Conservation (phyloP, 2,888 invertebrate genomes). For the Carcina quercana region DNA sequence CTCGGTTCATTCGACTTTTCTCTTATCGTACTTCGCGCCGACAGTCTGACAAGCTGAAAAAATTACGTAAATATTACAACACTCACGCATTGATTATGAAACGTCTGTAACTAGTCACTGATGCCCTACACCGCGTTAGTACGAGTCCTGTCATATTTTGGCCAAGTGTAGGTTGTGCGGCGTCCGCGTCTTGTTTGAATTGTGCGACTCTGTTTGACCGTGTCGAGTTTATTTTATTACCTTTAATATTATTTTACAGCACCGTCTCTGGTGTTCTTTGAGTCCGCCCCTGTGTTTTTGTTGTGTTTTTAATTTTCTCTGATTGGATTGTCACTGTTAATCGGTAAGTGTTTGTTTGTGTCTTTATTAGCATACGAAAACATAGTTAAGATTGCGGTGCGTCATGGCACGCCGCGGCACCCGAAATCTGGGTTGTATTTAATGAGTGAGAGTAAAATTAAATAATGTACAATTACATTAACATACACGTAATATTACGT, state of each 20-base stretch:
- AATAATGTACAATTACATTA: too few species aligned
- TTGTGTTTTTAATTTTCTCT: conserved; percentile 50
- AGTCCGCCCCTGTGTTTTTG: conserved; percentile 52
- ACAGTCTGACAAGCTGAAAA: conserved; percentile 60
- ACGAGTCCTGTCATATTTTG: conserved; percentile 17
- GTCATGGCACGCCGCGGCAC: too few species aligned
- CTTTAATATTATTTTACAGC: conserved; percentile 36
- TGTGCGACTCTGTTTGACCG: conserved; percentile 58
- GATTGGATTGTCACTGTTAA: conserved; percentile 59
- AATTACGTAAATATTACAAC: conserved; percentile 74
- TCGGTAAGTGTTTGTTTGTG: conserved; percentile 41
- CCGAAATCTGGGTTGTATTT: too few species aligned
- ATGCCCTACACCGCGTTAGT: conserved; percentile 21
- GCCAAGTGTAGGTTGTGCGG: conserved; percentile 32
- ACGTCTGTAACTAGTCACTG: conserved; percentile 42
- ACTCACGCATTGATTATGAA: conserved; percentile 63
- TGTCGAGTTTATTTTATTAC: conserved; percentile 60
- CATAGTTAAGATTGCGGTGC: too few species aligned
- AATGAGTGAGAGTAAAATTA: too few species aligned
- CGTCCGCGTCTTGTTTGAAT: conserved; percentile 43
- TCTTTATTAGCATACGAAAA: too few species aligned
- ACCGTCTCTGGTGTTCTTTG: conserved; percentile 46
- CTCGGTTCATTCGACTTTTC: conserved; percentile 38
- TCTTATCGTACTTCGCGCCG: conserved; percentile 42
- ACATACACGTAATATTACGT: too few species aligned